Conservation (phyloP, 1,140 invertebrate species). For the Zelostemma sp. region DNA sequence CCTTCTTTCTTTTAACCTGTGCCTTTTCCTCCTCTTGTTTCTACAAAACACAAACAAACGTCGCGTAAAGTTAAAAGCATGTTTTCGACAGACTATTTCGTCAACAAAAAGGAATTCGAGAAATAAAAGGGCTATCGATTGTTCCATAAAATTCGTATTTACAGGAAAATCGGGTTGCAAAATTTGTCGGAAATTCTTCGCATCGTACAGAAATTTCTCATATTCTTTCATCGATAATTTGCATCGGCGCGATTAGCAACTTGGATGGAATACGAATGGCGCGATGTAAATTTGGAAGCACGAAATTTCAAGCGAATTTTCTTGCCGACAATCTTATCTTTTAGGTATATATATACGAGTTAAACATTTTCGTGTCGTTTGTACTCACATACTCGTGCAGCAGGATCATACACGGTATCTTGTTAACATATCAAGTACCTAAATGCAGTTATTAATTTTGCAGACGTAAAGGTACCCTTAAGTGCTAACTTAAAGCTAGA, state of each 20-base stretch:
- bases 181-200: too few relatives aligned
- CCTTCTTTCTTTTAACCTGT: conserved; percentile 72
- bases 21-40: conserved; percentile 78
- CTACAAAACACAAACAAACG: conserved; percentile 70
- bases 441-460: conserved; percentile 62
- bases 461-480: conserved; percentile 56
- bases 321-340: too few relatives aligned
- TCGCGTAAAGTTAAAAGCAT: conserved; percentile 4
- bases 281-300: too few relatives aligned
- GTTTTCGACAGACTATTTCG: conserved; percentile 36
- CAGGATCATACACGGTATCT: conserved; percentile 61
- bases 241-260: too few relatives aligned
- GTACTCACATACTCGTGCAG: conserved; percentile 61
- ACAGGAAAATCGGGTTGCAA: too few relatives aligned
- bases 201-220: too few relatives aligned
- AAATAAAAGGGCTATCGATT: conserved; percentile 57
- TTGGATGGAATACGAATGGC: background rate
- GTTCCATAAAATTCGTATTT: conserved; percentile 16
- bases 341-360: background rate
- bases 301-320: too few relatives aligned
- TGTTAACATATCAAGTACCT: conserved; percentile 64
- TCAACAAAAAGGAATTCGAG: conserved; percentile 26
- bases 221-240: too few relatives aligned
- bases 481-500: conserved; percentile 41
- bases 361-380: conserved; percentile 49